Percentiles rank a stretch among this genome's conserved stretches.
Conservation (phyloP, 2,888 invertebrate species). For the Agelastica alni region DNA sequence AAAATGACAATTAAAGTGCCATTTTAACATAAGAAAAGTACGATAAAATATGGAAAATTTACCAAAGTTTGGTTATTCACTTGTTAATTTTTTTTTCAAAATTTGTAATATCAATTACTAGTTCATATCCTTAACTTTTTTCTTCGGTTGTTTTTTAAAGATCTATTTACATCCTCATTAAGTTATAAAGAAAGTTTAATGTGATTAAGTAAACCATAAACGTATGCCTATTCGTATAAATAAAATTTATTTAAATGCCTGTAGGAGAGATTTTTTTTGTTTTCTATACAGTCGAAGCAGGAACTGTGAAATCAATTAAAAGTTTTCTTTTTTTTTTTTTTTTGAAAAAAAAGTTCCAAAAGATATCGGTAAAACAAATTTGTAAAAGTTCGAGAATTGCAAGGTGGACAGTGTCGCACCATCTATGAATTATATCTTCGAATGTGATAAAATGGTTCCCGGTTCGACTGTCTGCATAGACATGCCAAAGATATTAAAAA, state of each 20-base stretch:
- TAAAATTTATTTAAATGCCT: conserved; percentile 15
- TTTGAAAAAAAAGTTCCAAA: too few species aligned
- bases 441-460: too few species aligned
- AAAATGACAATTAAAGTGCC: too few species aligned
- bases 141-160: not conserved
- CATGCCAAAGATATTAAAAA: conserved; percentile 44
- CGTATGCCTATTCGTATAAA: conserved; percentile 16
- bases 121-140: not conserved
- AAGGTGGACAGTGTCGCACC: too few species aligned
- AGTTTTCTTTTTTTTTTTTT: too few species aligned
- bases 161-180: conserved; percentile 10
- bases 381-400: too few species aligned
- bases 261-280: conserved; percentile 11
- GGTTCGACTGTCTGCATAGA: conserved; percentile 30
- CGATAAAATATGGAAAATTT: too few species aligned
- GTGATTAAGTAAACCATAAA: conserved; percentile 19
- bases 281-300: not conserved
- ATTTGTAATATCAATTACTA: too few species aligned
- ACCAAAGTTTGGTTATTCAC: too few species aligned
- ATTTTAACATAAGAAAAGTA: too few species aligned
- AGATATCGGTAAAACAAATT: too few species aligned
- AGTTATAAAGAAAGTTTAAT: conserved; percentile 11
- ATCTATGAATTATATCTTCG: too few species aligned
- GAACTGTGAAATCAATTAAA: not conserved
- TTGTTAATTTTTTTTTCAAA: not conserved